These are phyloP conservation scores for Bellardia bayeri DNA, from an alignment of 2,888 invertebrate species.

Conservation along the genomic window DNA sequence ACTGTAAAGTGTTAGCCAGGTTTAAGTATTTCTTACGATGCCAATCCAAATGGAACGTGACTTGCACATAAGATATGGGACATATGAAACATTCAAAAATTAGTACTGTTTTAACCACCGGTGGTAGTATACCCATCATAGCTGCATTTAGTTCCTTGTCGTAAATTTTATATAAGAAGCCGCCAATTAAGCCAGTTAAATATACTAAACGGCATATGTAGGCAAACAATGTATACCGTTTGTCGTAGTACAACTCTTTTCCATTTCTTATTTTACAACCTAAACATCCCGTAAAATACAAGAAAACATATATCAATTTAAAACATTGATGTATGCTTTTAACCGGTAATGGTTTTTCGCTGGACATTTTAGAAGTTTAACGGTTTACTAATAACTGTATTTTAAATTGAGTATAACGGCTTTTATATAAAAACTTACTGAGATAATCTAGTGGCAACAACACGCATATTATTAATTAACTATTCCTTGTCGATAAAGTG, in stretches of 20 bases:
- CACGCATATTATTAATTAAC: constrained; percentile 54
- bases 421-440: neutral
- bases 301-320: constrained; percentile 75
- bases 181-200: constrained; percentile 75
- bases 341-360: neutral
- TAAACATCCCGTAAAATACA: constrained; percentile 76
- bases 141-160: constrained; percentile 75
- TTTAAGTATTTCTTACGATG: constrained; percentile 75
- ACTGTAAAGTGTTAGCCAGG: constrained; percentile 75
- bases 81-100: constrained; percentile 76
- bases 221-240: constrained; percentile 60
- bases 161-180: constrained; percentile 75
- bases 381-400: neutral
- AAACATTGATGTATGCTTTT: constrained; percentile 76
- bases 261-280: constrained; percentile 73
- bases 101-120: constrained; percentile 77
- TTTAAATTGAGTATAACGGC: no score
- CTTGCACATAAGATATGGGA: constrained; percentile 74
- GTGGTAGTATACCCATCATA: constrained; percentile 77
- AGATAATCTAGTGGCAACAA: neutral
- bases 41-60: constrained; percentile 75
- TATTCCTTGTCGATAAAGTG: neutral
- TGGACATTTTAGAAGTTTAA: constrained; percentile 13
- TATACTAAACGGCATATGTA: constrained; percentile 60
- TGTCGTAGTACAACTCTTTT: constrained; percentile 26